phyloP scores from a whole-genome alignment of 1,140 invertebrate genomes.

The Neodiprion pinetum region DNA sequence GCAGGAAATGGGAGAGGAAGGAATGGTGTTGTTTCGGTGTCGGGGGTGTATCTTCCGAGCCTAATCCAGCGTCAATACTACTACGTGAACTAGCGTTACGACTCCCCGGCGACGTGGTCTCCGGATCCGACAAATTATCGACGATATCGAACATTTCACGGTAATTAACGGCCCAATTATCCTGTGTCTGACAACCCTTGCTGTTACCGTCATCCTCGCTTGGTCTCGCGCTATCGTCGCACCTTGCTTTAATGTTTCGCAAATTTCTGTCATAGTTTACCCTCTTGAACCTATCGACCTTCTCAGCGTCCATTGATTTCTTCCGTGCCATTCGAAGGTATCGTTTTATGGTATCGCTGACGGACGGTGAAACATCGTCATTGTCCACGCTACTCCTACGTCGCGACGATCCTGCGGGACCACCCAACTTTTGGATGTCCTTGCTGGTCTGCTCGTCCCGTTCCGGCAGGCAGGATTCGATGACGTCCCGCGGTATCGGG shows the following conservation, averaged over 20 bases:
- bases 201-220: conserved; percentile 75
- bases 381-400: conserved; percentile 79
- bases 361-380: conserved; percentile 83
- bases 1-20: conserved; percentile 72
- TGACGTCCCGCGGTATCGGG: conserved; percentile 63
- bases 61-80: conserved; percentile 63
- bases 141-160: conserved; percentile 43
- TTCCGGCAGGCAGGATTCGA: conserved; percentile 54
- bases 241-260: conserved; percentile 82
- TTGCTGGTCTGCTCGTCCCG: conserved; percentile 47
- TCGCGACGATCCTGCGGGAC: conserved; percentile 49
- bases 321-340: conserved; percentile 85
- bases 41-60: conserved; percentile 57
- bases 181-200: conserved; percentile 78
- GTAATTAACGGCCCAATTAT: conserved; percentile 71
- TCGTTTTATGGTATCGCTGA: conserved; percentile 84
- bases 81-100: conserved; percentile 64
- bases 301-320: conserved; percentile 82
- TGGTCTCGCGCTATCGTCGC: conserved; percentile 71
- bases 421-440: conserved; percentile 49
- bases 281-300: conserved; percentile 81
- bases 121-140: conserved; percentile 57
- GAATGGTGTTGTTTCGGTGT: conserved; percentile 69
- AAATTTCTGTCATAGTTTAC: conserved; percentile 89
- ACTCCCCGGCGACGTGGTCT: conserved; percentile 58